Evolutionary conservation across 2,797 vertebrate species (phyloP), one percentile per base, ranked within the genome.

Genomic region (Sitta carolinensis): DNA sequence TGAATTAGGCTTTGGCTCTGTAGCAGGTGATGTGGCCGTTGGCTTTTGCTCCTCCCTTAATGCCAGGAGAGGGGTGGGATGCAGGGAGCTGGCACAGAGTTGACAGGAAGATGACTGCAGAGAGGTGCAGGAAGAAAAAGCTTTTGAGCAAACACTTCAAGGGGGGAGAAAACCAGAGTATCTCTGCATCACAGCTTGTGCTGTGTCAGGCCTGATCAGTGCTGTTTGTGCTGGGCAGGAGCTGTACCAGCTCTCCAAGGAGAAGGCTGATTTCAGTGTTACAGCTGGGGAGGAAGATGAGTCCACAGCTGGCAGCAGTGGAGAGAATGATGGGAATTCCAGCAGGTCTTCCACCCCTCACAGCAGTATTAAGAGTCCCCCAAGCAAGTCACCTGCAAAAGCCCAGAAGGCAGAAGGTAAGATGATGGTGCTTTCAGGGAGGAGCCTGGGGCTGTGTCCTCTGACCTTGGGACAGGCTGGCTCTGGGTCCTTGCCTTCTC

Each of bases 181-280:
- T 8, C 5, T 17, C 0, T 34, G 26, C 2, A 2, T 34, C 43
- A 8, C 29, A 26, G 54, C 77, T 70, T 0, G 0, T 27, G 22
- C 32, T 1, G 25, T 19, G 36, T 12, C 32, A 10, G 51, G 19
- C 32, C 8, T 11, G 66, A 26, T 11, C 20, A 18, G 0, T 23
- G 59, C 72, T 87, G n/a, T 89, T 77, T 47, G 74, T 81, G 9
- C 43, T 16, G 86, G 55, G 54, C 87, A 99, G 99, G 99, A 99
- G 81, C 98, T 99, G 54, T 99, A 98, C 97, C 98, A 98, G 19
- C 97, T 99, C 75, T 99, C 99, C 12, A 99, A 99, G 95, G 99
- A 99, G 95, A 98, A 98, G 91, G 97, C 97, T 0, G 98, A 99
- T 96, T 99, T 99, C 70, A 96, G 91, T 23, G 97, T 99, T 61